Percentiles rank a stretch among this genome's conserved stretches.
Evolutionary conservation across 2,797 vertebrate genomes (phyloP).

Genomic region (Sparus aurata): DNA sequence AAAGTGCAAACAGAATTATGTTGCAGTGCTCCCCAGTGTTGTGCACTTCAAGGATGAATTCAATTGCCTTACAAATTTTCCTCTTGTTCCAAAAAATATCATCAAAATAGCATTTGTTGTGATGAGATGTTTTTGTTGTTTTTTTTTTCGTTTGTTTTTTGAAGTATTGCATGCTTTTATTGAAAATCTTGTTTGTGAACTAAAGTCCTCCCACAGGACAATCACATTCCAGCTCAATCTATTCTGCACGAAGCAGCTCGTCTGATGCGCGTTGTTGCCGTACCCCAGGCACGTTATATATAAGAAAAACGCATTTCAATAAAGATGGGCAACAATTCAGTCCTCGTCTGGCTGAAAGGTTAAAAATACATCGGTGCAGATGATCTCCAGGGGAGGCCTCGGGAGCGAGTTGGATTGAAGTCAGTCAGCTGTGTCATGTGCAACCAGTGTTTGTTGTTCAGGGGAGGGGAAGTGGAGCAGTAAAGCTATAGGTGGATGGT

Average conservation of each 20-base stretch:
- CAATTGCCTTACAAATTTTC: slow-evolving; percentile 30
- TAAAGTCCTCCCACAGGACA: slow-evolving; percentile 16
- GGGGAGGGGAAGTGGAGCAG: slow-evolving; percentile 20
- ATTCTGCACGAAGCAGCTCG: slow-evolving; percentile 14
- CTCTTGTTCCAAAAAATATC: background rate
- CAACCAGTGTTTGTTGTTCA: slow-evolving; percentile 25
- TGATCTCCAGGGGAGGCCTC: background rate
- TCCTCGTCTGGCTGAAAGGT: slow-evolving; percentile 23
- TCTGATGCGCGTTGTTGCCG: slow-evolving; percentile 15
- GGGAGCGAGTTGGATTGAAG: slow-evolving; percentile 16
- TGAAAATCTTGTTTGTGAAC: slow-evolving; percentile 17
- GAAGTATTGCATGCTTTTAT: background rate
- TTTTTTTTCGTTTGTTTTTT: slow-evolving; percentile 8
- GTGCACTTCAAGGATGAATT: background rate
- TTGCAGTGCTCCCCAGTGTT: background rate
- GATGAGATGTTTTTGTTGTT: slow-evolving; percentile 20
- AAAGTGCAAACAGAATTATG: slow-evolving; percentile 23
- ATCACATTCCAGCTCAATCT: slow-evolving; percentile 15
- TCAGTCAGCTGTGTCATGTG: slow-evolving; percentile 34
- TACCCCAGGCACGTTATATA: background rate
- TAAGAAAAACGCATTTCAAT: slow-evolving; percentile 28
- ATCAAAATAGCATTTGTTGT: slow-evolving; percentile 12
- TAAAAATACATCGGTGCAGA: slow-evolving; percentile 12
- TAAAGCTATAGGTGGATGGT: slow-evolving; percentile 20
- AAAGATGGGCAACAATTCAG: slow-evolving; percentile 28